Percentiles rank a stretch among this genome's conserved stretches.
Evolutionary conservation across 2,113 vertebrate genomes (phyloP).

Genomic region (Dasypus novemcinctus): DNA sequence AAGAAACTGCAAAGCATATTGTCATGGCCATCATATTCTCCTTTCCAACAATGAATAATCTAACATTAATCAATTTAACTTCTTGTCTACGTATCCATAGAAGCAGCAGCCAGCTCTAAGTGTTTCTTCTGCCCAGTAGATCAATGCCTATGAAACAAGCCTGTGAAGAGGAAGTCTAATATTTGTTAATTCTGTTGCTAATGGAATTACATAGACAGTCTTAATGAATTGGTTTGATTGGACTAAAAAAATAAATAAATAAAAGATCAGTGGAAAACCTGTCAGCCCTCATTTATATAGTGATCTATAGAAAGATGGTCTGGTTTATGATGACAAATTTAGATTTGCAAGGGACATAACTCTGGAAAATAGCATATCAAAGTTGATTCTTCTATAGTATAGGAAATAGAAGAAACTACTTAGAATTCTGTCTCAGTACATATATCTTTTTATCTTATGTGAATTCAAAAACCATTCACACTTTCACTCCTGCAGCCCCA

Average conservation of each 20-base stretch:
- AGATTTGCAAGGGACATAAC: not conserved
- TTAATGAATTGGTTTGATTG: not conserved
- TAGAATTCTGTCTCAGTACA: not conserved
- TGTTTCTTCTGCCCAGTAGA: not conserved
- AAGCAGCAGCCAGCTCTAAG: not conserved
- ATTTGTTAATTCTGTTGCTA: not conserved
- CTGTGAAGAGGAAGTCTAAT: not conserved
- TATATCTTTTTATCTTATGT: not conserved
- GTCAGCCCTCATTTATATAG: not conserved
- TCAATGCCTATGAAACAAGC: not conserved
- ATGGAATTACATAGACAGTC: not conserved
- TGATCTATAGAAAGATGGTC: not conserved
- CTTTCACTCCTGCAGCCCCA: not conserved
- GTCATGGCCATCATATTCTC: not conserved
- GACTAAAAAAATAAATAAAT: not conserved
- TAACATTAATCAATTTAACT: not conserved
- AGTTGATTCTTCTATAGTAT: not conserved
- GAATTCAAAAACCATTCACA: not conserved
- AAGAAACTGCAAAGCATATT: not conserved
- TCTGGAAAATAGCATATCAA: not conserved
- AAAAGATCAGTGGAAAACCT: not conserved
- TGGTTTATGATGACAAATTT: not conserved
- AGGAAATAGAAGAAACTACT: not conserved
- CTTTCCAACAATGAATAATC: not conserved
- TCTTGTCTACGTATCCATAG: not conserved